These are phyloP conservation scores for Sycophila texana DNA, from an alignment of 2,888 invertebrate species.

Conservation along the genomic window DNA sequence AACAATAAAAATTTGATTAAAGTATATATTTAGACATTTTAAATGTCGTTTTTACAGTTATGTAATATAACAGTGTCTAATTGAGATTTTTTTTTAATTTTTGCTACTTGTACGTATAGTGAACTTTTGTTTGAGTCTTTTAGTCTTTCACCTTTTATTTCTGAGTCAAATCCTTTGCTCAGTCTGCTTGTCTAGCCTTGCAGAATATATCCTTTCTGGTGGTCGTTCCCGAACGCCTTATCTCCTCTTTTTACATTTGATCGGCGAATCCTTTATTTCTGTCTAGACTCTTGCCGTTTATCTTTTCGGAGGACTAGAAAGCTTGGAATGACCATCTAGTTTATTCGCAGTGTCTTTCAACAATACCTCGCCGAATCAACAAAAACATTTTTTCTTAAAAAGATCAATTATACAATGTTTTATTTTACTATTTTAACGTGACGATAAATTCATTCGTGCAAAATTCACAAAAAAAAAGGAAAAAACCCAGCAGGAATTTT, in stretches of 20 bases:
- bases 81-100: neutral
- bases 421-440: too few relatives aligned
- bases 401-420: too few relatives aligned
- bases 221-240: slow-evolving; percentile 52
- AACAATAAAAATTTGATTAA: neutral
- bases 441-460: too few relatives aligned
- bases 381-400: too few relatives aligned
- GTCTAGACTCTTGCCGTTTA: slow-evolving; percentile 31
- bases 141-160: slow-evolving; percentile 37
- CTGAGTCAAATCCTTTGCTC: slow-evolving; percentile 55
- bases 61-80: too few relatives aligned
- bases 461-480: too few relatives aligned
- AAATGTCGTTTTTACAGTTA: neutral
- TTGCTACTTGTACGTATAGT: too few relatives aligned
- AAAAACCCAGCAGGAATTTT: too few relatives aligned
- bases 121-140: slow-evolving; percentile 15
- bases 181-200: slow-evolving; percentile 59
- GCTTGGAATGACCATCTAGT: neutral
- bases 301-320: slow-evolving; percentile 20
- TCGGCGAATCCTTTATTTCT: slow-evolving; percentile 48
- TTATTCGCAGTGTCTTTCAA: neutral
- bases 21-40: neutral
- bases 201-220: slow-evolving; percentile 26
- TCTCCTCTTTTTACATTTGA: slow-evolving; percentile 32
- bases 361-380: too few relatives aligned